phyloP scores from a whole-genome alignment of 2,113 vertebrate species.

The Aspiorhynchus laticeps region DNA sequence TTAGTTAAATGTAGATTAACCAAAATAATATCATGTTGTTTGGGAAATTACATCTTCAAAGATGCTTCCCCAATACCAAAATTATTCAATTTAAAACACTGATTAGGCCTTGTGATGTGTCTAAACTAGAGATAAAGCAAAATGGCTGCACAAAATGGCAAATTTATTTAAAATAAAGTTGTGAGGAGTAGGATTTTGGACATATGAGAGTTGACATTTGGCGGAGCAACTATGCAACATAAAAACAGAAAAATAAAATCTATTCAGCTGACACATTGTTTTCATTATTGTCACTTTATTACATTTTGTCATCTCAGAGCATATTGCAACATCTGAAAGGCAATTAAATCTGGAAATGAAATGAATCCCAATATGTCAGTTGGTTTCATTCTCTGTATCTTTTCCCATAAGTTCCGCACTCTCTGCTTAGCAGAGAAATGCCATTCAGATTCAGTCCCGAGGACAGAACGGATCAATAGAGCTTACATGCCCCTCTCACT shows the following conservation, averaged over 20 bases:
- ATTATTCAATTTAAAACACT: background rate
- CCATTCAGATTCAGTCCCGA: constrained; percentile 41
- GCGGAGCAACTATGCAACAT: background rate
- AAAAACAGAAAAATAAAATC: background rate
- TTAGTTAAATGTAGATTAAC: background rate
- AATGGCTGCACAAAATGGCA: background rate
- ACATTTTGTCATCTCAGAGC: background rate
- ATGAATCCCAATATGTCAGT: background rate
- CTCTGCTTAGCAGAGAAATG: constrained; percentile 21
- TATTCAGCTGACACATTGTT: background rate
- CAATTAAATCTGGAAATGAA: background rate
- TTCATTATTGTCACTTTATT: background rate
- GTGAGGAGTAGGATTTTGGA: background rate
- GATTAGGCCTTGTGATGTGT: background rate
- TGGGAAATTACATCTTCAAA: background rate
- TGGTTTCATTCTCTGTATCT: background rate
- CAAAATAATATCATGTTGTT: background rate
- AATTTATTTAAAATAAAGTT: background rate
- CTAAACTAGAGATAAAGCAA: background rate
- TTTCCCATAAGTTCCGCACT: background rate
- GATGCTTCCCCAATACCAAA: background rate
- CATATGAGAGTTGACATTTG: background rate
- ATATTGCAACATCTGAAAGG: background rate
- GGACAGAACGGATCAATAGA: constrained; percentile 40
- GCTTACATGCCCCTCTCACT: constrained; percentile 1